Evolutionary conservation across 2,888 invertebrate genomes (phyloP), one percentile per base, ranked within the genome.

Genomic region (Brachypalpus laphriformis): DNA sequence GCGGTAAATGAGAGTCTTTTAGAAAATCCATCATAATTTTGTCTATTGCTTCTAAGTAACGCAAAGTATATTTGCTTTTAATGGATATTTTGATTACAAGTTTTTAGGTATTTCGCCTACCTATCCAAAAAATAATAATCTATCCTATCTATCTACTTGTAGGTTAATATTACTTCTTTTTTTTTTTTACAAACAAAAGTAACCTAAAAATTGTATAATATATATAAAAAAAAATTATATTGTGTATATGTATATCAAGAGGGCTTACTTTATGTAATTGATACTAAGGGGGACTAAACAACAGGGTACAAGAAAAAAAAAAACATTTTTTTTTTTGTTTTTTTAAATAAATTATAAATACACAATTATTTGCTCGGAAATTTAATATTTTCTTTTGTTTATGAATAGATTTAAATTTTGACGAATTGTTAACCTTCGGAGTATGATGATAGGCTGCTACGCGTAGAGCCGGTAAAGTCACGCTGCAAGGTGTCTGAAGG

Each of bases 381-480:
- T 37, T 51, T 42, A 31, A 63, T n/a, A 37, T 71, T 28, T 68
- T 16, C 42, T 65, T 63, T 31, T 42, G 8, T 22, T 42, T 34
- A 31, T 42, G 18, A 54, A 63, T 25, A 51, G 28, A 45, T 70
- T 47, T 51, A 7, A 6, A 16, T 9, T 42, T 42, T 25, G 11
- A 51, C 18, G 47, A 59, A 51, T 37, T 74, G 71, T 54, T 89
- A 92, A 82, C 92, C 90, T 88, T 92, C 92, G 59, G 92, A 92
- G 88, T 92, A 92, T 34, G 92, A 92, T 81, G 92, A 92, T 75
- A 91, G 88, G 71, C 92, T 92, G 88, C 92, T 92, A 66, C 92
- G 91, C 85, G 92, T 92, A 47, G 92, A 92, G 70, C 92, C 92
- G 18, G 91, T 91, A 68, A 91, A 91, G 88, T 91, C 91, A 77